These are phyloP conservation scores for Propithecus coquereli DNA, from an alignment of 2,113 vertebrate species.

Conservation along the genomic window DNA sequence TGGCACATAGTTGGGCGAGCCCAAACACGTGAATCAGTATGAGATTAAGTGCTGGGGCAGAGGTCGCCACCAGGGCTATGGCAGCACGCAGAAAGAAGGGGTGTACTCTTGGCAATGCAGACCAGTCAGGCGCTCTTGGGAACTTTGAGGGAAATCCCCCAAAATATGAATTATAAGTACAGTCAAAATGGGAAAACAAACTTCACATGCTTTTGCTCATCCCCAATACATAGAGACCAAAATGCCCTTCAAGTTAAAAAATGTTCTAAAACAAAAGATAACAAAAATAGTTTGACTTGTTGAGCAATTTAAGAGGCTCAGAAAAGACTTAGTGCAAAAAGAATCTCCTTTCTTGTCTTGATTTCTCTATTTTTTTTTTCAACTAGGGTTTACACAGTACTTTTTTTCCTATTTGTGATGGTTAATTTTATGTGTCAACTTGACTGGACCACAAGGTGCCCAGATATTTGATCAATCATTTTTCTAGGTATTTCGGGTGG, in stretches of 20 bases:
- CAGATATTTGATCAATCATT: background rate
- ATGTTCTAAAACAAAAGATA: background rate
- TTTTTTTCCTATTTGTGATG: background rate
- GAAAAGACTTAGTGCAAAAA: background rate
- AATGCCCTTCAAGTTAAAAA: background rate
- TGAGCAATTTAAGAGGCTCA: background rate
- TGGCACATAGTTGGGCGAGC: background rate
- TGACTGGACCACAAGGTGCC: background rate
- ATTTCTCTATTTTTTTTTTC: background rate
- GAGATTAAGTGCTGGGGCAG: background rate
- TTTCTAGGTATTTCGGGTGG: background rate
- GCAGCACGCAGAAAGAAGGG: background rate
- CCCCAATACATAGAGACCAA: background rate
- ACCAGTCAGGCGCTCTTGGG: background rate
- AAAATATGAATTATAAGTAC: background rate
- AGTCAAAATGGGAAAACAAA: background rate
- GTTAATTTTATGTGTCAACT: background rate
- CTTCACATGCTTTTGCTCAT: background rate
- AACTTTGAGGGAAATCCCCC: background rate
- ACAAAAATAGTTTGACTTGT: background rate
- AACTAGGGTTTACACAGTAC: background rate
- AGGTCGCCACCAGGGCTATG: background rate
- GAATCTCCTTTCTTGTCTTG: background rate
- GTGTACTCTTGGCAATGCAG: accelerated
- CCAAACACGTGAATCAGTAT: background rate